Conservation (phyloP, 1,140 invertebrate species). For the Calycopis cecrops region DNA sequence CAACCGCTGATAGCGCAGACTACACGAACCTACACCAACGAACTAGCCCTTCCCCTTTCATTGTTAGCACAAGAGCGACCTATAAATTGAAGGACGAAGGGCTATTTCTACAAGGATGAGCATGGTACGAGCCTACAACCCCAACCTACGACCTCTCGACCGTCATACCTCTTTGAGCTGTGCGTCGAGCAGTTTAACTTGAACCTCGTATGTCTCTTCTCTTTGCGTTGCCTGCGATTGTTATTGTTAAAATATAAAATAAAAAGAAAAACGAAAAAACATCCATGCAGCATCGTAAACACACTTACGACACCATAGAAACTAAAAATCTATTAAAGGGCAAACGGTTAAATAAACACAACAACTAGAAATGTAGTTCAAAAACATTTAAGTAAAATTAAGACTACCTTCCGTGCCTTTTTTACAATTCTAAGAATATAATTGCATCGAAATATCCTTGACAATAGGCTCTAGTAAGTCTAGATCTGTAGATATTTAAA, state of each 20-base stretch:
- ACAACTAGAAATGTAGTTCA: slow-evolving; percentile 41
- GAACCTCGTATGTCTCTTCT: slow-evolving; percentile 96
- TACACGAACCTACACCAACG: slow-evolving; percentile 55
- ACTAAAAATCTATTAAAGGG: slow-evolving; percentile 33
- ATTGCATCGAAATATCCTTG: background rate
- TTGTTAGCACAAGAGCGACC: slow-evolving; percentile 14
- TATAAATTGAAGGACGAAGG: slow-evolving; percentile 17
- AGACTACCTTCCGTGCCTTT: slow-evolving; percentile 42
- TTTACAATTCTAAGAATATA: slow-evolving; percentile 28
- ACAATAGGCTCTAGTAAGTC: background rate
- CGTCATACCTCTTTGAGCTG: slow-evolving; percentile 94
- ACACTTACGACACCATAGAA: slow-evolving; percentile 35
- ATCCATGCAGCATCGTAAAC: slow-evolving; percentile 55
- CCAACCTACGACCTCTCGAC: slow-evolving; percentile 40
- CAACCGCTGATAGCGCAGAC: slow-evolving; percentile 59
- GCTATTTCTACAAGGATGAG: slow-evolving; percentile 51
- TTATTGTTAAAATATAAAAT: slow-evolving; percentile 60
- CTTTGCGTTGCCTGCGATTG: slow-evolving; percentile 91
- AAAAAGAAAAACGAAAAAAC: slow-evolving; percentile 63
- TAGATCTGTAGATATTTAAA: slow-evolving; percentile 25
- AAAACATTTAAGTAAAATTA: slow-evolving; percentile 33
- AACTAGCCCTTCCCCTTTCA: slow-evolving; percentile 35
- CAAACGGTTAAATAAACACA: slow-evolving; percentile 42
- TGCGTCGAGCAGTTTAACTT: slow-evolving; percentile 93
- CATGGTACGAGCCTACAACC: slow-evolving; percentile 55